Conservation (phyloP, 2,113 vertebrate species). For the Bubo bubo region DNA sequence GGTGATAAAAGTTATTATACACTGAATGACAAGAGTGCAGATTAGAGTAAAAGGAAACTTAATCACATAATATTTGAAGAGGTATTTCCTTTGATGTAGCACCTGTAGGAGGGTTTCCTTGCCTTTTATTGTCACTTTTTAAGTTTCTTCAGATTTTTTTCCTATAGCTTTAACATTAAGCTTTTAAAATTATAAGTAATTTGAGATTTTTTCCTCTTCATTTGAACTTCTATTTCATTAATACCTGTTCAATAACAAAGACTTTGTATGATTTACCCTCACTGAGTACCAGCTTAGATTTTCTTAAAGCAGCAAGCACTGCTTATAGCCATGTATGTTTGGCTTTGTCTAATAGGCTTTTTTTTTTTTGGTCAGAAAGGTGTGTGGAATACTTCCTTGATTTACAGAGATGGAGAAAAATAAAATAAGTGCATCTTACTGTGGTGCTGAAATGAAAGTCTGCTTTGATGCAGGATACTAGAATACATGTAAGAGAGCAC, state of each 20-base stretch:
- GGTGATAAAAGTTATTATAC: not conserved
- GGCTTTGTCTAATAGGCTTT: conserved; percentile 31
- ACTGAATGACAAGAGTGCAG: not conserved
- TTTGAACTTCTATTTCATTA: conserved; percentile 23
- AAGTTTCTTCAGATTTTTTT: not conserved
- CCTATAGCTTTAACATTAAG: not conserved
- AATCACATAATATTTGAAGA: conserved; percentile 13
- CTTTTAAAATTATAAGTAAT: not conserved
- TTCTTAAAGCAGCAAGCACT: conserved; percentile 47
- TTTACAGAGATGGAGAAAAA: conserved; percentile 47
- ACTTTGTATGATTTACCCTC: not conserved
- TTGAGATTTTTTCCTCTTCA: not conserved
- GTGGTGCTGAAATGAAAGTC: conserved; percentile 58
- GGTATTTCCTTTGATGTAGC: not conserved
- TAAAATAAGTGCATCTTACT: conserved; percentile 55
- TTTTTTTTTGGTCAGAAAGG: conserved; percentile 45
- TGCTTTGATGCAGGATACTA: conserved; percentile 59
- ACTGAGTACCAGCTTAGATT: conserved; percentile 34
- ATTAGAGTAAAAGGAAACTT: not conserved
- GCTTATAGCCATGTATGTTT: conserved; percentile 37
- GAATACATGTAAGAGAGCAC: conserved; percentile 43
- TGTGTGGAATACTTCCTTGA: conserved; percentile 43
- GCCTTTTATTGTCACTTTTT: not conserved
- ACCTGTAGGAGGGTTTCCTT: not conserved
- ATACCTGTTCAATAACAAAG: not conserved